These are phyloP conservation scores for Rhimphoctona megacephalus DNA, from an alignment of 2,888 invertebrate species.

Conservation along the genomic window DNA sequence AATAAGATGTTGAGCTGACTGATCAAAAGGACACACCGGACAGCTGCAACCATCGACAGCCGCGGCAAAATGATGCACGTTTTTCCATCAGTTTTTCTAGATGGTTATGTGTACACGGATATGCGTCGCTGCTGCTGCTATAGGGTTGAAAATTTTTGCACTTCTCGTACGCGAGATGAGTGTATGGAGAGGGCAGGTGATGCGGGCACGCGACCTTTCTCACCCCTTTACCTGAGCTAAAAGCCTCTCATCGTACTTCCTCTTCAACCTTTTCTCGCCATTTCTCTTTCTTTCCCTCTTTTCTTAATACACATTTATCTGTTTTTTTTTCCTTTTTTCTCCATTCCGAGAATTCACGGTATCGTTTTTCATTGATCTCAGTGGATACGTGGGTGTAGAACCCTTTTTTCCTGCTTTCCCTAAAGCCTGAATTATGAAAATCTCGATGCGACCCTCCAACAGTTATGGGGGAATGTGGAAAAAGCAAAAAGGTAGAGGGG, in stretches of 20 bases:
- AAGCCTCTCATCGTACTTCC: slow-evolving; percentile 50
- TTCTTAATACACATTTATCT: slow-evolving; percentile 24
- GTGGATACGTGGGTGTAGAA: slow-evolving; percentile 38
- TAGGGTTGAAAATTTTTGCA: slow-evolving; percentile 63
- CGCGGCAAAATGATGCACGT: slow-evolving; percentile 59
- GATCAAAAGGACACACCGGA: slow-evolving; percentile 47
- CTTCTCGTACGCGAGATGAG: slow-evolving; percentile 35
- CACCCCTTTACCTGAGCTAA: slow-evolving; percentile 60
- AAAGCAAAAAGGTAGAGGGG: slow-evolving; percentile 19
- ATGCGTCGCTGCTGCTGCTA: neutral
- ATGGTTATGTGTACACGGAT: neutral
- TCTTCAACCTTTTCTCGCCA: slow-evolving; percentile 23
- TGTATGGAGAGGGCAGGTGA: slow-evolving; percentile 76
- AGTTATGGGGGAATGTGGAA: slow-evolving; percentile 26
- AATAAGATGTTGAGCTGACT: slow-evolving; percentile 66
- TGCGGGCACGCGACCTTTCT: slow-evolving; percentile 80
- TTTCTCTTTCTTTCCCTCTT: slow-evolving; percentile 21
- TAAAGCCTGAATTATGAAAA: slow-evolving; percentile 74
- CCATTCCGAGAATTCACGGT: slow-evolving; percentile 56
- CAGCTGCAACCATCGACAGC: slow-evolving; percentile 65
- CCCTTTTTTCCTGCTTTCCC: slow-evolving; percentile 50
- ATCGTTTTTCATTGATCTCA: slow-evolving; percentile 63
- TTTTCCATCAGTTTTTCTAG: slow-evolving; percentile 68
- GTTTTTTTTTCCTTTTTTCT: slow-evolving; percentile 41
- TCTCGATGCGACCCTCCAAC: slow-evolving; percentile 67